Conservation (phyloP, 1,140 invertebrate species). For the Caenorhabditis briggsae region DNA sequence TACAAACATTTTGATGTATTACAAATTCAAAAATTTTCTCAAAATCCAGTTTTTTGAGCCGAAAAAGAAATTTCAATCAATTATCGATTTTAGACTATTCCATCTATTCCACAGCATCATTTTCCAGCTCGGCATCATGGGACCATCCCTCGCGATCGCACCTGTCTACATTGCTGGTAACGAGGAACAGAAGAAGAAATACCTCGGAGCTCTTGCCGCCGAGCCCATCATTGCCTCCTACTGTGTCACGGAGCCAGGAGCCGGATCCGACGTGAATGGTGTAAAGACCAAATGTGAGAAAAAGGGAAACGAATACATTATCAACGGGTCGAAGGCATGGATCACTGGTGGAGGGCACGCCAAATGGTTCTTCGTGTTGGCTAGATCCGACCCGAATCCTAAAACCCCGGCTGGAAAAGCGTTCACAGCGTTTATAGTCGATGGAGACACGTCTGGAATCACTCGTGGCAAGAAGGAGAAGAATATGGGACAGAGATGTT, state of each 20-base stretch:
- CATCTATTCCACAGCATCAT: too few relatives aligned
- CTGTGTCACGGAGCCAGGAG: slow-evolving; percentile 91
- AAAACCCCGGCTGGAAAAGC: slow-evolving; percentile 89
- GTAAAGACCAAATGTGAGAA: slow-evolving; percentile 89
- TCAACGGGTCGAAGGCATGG: slow-evolving; percentile 99
- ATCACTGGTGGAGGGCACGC: slow-evolving; percentile 96
- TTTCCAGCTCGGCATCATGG: slow-evolving; percentile 81
- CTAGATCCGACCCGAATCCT: slow-evolving; percentile 90
- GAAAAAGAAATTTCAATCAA: too few relatives aligned
- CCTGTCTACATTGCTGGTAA: slow-evolving; percentile 88
- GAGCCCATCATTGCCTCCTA: slow-evolving; percentile 92
- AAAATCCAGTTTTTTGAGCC: too few relatives aligned
- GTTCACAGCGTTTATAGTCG: slow-evolving; percentile 95
- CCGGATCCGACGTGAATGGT: slow-evolving; percentile 83
- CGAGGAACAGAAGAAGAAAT: slow-evolving; percentile 92
- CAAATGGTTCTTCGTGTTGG: slow-evolving; percentile 92
- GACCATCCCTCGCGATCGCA: slow-evolving; percentile 87
- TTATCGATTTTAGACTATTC: too few relatives aligned
- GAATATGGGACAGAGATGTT: slow-evolving; percentile 96
- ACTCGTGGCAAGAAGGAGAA: slow-evolving; percentile 67
- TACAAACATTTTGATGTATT: too few relatives aligned
- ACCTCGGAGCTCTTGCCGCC: slow-evolving; percentile 86
- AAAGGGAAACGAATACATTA: slow-evolving; percentile 89
- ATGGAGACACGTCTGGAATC: slow-evolving; percentile 83
- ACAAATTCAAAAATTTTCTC: too few relatives aligned